Evolutionary conservation across 2,888 invertebrate genomes (phyloP), one percentile per base, ranked within the genome.

Genomic region (Diarsia rubi): DNA sequence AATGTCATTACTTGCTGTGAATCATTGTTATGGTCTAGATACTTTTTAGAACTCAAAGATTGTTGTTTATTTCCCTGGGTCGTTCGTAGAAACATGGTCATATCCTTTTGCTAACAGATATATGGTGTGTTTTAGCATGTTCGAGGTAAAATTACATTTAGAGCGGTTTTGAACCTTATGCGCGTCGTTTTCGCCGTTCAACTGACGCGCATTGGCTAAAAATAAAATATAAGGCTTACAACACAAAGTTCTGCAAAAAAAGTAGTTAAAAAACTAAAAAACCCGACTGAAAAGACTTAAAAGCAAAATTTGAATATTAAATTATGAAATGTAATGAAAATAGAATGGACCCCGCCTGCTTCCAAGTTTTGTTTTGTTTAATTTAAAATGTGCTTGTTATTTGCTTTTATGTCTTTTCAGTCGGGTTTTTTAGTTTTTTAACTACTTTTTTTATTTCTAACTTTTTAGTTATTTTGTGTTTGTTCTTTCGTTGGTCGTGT

Each of bases 1-100:
- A 44, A 42, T 49, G 44, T 66, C 57, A 81, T 72, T 71, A 66
- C n/a, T 21, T 52, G 49, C 27, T 47, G 9, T 44, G n/a, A 70
- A n/a, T 76, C 59, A 69, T 69, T 66, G 45, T 69, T 31, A 31
- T 45, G 14, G 8, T 44, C 63, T 16, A 60, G 8, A 57, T 57
- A 52, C 12, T 16, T 62, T 64, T 68, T 19, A 47, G 27, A 64
- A 31, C 45, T 45, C 3, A 0, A 63, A 42, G 45, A 75, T 52
- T 52, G 42, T 59, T 59, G n/a, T 16, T 0, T 47, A 21, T 42
- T 73, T 37, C 14, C n/a, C 12, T 12, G 12, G 16, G 4, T 31
- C 21, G 19, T 47, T 72, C 16, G 21, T 47, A 42, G 57, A 16
- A 60, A 60, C 31, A 37, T 1, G 27, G 3, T 31, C 27, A 16